These are phyloP conservation scores for Tragelaphus eurycerus DNA, from an alignment of 2,797 vertebrate genomes.

Conservation along the genomic window DNA sequence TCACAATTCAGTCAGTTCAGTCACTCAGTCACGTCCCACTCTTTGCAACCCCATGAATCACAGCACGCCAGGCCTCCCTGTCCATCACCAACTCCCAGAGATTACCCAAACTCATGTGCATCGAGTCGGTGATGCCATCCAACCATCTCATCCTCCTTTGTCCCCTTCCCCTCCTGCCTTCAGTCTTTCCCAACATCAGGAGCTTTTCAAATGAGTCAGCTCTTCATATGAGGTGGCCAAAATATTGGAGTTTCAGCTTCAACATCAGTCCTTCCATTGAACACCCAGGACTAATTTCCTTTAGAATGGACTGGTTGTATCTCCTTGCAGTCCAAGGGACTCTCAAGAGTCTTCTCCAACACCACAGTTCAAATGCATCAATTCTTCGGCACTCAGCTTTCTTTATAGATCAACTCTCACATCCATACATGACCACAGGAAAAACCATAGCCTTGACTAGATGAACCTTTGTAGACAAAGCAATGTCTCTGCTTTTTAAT, in stretches of 20 bases:
- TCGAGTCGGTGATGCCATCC: background rate
- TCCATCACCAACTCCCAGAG: background rate
- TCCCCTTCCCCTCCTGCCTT: background rate
- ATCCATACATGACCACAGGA: too few species aligned
- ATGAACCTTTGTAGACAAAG: too few species aligned
- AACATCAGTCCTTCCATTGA: background rate
- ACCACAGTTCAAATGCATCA: too few species aligned
- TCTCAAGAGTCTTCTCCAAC: background rate
- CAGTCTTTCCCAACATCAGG: background rate
- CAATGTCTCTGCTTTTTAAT: too few species aligned
- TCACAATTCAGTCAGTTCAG: background rate
- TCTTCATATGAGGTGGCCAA: background rate
- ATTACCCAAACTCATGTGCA: background rate
- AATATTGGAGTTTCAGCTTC: background rate
- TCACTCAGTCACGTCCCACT: background rate
- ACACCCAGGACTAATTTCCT: background rate
- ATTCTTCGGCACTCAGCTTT: fast-evolving
- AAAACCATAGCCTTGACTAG: too few species aligned
- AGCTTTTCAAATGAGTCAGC: background rate
- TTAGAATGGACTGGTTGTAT: background rate
- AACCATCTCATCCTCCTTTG: background rate
- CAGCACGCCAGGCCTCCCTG: background rate
- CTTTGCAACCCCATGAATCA: background rate
- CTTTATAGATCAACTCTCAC: too few species aligned
- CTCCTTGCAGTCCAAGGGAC: background rate